Conservation (phyloP, 2,888 invertebrate genomes). For the Acanthoscelides obtectus region DNA sequence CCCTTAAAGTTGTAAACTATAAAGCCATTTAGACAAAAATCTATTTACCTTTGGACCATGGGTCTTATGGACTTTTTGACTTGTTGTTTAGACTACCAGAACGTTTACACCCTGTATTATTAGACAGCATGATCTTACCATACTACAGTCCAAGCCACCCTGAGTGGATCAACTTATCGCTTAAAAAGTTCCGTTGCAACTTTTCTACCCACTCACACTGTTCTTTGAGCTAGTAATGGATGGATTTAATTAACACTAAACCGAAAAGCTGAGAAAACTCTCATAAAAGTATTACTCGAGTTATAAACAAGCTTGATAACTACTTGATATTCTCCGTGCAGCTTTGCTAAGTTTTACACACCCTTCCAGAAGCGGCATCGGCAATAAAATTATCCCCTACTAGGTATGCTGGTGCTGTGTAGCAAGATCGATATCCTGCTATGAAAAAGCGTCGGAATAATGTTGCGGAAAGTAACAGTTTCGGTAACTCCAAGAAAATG, state of each 20-base stretch:
- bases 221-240: background rate
- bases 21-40: too few relatives aligned
- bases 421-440: background rate
- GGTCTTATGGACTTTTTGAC: too few relatives aligned
- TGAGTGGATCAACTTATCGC: too few relatives aligned
- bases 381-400: background rate
- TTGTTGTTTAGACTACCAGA: too few relatives aligned
- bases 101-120: too few relatives aligned
- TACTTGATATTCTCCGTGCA: background rate
- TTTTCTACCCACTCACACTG: background rate
- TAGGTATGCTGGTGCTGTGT: background rate
- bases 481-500: too few relatives aligned
- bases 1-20: too few relatives aligned
- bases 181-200: background rate
- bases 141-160: too few relatives aligned
- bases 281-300: background rate
- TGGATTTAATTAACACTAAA: background rate
- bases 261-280: background rate
- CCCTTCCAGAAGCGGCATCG: background rate
- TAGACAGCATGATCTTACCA: too few relatives aligned
- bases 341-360: background rate
- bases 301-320: background rate
- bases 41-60: too few relatives aligned
- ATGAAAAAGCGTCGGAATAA: background rate
- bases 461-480: background rate